phyloP scores from a whole-genome alignment of 2,113 vertebrate species.

The Xiphorhynchus elegans region DNA sequence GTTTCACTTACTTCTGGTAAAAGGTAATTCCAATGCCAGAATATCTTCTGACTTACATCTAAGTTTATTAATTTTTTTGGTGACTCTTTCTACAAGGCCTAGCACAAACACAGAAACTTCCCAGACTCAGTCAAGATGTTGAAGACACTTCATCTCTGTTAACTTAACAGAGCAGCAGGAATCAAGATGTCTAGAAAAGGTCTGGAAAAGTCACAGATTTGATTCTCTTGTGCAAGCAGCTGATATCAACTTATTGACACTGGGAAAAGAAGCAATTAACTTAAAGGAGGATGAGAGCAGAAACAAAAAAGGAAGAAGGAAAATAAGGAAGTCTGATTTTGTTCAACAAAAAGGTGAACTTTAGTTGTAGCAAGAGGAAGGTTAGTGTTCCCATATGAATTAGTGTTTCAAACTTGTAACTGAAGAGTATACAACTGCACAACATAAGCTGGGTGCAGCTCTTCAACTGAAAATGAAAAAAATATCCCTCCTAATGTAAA shows the following conservation, averaged over 20 bases:
- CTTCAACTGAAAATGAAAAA: not conserved
- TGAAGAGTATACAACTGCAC: not conserved
- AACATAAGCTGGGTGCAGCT: not conserved
- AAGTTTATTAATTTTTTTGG: not conserved
- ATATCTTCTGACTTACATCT: not conserved
- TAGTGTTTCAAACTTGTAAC: not conserved
- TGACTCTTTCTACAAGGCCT: not conserved
- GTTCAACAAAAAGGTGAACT: not conserved
- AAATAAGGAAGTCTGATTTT: constrained; percentile 6
- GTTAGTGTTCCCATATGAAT: not conserved
- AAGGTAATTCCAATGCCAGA: not conserved
- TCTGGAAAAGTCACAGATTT: not conserved
- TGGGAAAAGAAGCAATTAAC: not conserved
- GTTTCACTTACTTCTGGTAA: not conserved
- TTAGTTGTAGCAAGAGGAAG: not conserved
- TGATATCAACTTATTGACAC: not conserved
- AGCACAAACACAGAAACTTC: not conserved
- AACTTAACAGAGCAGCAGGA: not conserved
- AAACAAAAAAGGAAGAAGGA: not conserved
- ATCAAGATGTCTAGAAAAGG: not conserved
- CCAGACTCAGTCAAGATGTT: not conserved
- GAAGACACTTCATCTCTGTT: not conserved
- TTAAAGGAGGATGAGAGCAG: not conserved
- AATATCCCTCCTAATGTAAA: not conserved
- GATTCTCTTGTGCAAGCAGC: not conserved